Conservation (phyloP, 2,797 vertebrate genomes). For the Sebastes vulpes region DNA sequence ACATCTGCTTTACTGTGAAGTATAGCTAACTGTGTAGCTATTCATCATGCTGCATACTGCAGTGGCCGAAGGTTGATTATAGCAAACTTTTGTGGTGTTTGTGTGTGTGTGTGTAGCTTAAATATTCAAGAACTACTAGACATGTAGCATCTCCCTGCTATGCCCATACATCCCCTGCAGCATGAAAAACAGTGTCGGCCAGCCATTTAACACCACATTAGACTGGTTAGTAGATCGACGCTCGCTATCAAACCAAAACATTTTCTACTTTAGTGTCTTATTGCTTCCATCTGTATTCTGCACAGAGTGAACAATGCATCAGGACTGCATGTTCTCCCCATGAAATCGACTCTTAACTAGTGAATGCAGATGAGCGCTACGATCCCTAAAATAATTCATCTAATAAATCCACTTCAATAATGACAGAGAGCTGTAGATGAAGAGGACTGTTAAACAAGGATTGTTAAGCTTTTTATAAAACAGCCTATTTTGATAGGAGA, state of each 20-base stretch:
- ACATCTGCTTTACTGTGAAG: slow-evolving; percentile 70
- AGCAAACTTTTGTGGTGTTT: slow-evolving; percentile 43
- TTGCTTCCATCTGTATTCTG: slow-evolving; percentile 20
- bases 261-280: neutral
- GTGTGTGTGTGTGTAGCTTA: slow-evolving; percentile 29
- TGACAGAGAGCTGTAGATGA: slow-evolving; percentile 15
- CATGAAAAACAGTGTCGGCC: slow-evolving; percentile 11
- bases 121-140: slow-evolving; percentile 12
- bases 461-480: slow-evolving; percentile 27
- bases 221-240: slow-evolving; percentile 13
- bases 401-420: slow-evolving; percentile 45
- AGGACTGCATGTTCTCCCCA: slow-evolving; percentile 21
- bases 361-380: slow-evolving; percentile 21
- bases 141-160: slow-evolving; percentile 18
- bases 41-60: slow-evolving; percentile 78
- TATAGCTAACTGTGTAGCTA: slow-evolving; percentile 75
- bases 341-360: slow-evolving; percentile 24
- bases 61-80: slow-evolving; percentile 71
- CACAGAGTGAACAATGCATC: neutral
- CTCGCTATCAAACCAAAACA: slow-evolving; percentile 5
- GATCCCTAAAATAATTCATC: slow-evolving; percentile 33
- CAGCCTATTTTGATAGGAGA: slow-evolving; percentile 1
- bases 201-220: slow-evolving; percentile 56
- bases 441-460: slow-evolving; percentile 22
- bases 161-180: slow-evolving; percentile 15